Percentiles rank a stretch among this genome's conserved stretches.
Conservation (phyloP, 2,888 invertebrate genomes). For the Thysanoteuthis rhombus region DNA sequence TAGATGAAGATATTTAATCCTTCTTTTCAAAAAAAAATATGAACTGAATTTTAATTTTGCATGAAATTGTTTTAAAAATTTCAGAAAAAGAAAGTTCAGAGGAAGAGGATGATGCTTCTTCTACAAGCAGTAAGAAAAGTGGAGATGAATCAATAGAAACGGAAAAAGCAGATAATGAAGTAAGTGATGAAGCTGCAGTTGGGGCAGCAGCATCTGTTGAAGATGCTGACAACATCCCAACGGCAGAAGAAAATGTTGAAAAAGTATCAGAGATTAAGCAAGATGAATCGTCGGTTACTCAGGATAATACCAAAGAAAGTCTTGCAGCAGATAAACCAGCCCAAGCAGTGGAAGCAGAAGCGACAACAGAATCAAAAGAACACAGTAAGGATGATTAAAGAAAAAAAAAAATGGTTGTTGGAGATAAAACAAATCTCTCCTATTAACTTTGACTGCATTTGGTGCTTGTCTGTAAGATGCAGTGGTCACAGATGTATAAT, state of each 20-base stretch:
- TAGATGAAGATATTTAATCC: too few relatives aligned
- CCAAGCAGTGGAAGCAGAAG: not conserved
- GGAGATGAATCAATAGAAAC: not conserved
- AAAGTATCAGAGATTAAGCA: not conserved
- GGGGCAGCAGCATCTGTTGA: not conserved
- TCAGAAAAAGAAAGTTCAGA: not conserved
- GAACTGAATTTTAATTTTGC: not conserved
- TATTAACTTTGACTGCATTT: not conserved
- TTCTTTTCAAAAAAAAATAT: too few relatives aligned
- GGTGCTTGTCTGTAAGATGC: not conserved
- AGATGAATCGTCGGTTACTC: not conserved
- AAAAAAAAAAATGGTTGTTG: not conserved
- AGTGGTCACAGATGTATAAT: not conserved
- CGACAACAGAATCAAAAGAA: not conserved
- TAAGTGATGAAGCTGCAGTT: not conserved
- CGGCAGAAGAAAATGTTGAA: not conserved
- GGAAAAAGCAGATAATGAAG: not conserved
- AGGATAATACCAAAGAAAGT: not conserved
- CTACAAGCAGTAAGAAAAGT: not conserved
- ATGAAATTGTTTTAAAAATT: not conserved
- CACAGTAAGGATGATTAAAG: not conserved
- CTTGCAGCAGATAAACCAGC: not conserved
- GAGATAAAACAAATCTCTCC: not conserved
- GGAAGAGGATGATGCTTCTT: not conserved
- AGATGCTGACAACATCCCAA: not conserved